Evolutionary conservation across 2,797 vertebrate species (phyloP).

Genomic region (Acanthurus tractus): DNA sequence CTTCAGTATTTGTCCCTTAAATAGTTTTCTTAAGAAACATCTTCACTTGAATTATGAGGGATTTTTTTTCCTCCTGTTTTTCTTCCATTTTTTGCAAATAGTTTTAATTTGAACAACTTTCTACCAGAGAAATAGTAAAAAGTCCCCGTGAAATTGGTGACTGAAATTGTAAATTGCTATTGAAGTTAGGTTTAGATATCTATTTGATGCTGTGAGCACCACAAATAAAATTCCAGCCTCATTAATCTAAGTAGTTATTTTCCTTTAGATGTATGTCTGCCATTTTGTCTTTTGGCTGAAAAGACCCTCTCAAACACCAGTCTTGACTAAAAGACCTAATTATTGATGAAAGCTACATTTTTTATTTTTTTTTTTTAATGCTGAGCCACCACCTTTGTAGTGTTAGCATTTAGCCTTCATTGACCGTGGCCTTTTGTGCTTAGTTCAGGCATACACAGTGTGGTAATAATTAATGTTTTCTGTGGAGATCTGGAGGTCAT

Average conservation of each 20-base stretch:
- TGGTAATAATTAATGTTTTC: constrained; percentile 86
- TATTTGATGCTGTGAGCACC: no score
- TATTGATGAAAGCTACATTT: constrained; percentile 29
- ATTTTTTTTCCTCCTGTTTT: no score
- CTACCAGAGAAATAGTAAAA: neutral
- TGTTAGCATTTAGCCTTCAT: constrained; percentile 65
- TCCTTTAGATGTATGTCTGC: neutral
- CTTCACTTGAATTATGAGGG: neutral
- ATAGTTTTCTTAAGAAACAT: neutral
- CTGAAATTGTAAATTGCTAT: neutral
- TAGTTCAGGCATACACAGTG: constrained; percentile 68
- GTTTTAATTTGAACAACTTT: neutral
- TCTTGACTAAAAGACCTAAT: constrained; percentile 14
- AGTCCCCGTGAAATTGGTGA: neutral
- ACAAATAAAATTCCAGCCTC: neutral
- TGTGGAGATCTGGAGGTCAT: constrained; percentile 82
- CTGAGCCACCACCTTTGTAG: constrained; percentile 54
- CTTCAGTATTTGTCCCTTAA: neutral
- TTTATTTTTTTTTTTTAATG: neutral
- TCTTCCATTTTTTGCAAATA: neutral
- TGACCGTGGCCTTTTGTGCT: constrained; percentile 76
- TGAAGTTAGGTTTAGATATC: no score
- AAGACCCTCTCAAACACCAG: neutral
- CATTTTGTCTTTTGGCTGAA: neutral
- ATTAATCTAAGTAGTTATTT: neutral